Base-by-base conservation (phyloP, 2,888 invertebrate genomes). In the Stictocephala bisonia region DNA sequence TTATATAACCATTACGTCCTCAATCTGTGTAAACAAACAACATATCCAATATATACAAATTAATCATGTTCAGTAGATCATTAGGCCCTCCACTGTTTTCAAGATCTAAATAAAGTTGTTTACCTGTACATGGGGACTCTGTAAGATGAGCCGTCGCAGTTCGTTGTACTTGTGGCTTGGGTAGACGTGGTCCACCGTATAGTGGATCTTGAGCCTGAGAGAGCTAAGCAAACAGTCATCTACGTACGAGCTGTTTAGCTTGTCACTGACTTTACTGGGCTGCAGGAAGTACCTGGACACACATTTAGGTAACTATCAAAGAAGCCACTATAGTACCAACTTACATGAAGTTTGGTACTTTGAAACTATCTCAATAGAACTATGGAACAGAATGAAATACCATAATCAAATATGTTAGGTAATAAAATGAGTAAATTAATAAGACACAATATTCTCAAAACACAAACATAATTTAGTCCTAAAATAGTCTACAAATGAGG, bases 131-230 rank as follows among this genome's bases (percentile, higher is more conserved):
- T 89, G 87, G 60, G 90, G 88, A 81, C 92, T 93, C 82, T 90
- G 88, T 31, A 96, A 85, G 74, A 96, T 87, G 72, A 96, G 86
- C 82, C 91, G 89, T 82, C 93, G 89, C 13, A 96, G 87, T 79
- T 90, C 88, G 78, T 92, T 89, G 83, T 96, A 96, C 80, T 92
- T 91, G 79, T 90, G 89, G 71, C 93, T 88, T 44, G 93, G 91
- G 85, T 96, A 94, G 67, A 96, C 95, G 84, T 94, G 91, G 86
- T 96, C 96, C 51, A 94, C 92, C 18, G 93, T 93, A 85, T 96
- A 96, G 82, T 94, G 92, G 77, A 96, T 89, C 82, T 93, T 91
- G 71, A 96, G 88, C 74, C 96, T 89, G 78, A 96, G 85, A 18
- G 95, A 94, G 78, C 96, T 96, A 75, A 95, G 88, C 90, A 27